Conservation (phyloP, 2,113 vertebrate species). For the Tor tambroides region DNA sequence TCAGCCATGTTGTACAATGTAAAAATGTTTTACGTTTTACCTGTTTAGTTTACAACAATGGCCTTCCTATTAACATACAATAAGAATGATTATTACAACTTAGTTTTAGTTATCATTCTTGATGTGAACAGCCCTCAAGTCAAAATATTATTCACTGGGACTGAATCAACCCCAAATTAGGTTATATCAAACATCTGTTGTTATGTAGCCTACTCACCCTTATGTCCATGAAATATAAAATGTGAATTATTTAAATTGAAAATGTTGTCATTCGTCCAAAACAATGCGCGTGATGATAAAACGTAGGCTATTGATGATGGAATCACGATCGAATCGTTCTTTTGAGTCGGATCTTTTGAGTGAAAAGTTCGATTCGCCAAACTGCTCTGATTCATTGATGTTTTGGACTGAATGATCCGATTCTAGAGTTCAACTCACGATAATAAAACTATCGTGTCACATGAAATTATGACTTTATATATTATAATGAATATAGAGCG, state of each 20-base stretch:
- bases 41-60: not conserved
- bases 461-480: not conserved
- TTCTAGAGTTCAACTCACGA: not conserved
- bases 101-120: not conserved
- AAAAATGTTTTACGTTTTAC: not conserved
- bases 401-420: not conserved
- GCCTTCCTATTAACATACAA: not conserved
- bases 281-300: no score
- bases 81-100: not conserved
- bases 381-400: not conserved
- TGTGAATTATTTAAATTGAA: not conserved
- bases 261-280: not conserved
- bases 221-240: not conserved
- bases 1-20: not conserved
- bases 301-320: no score
- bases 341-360: not conserved
- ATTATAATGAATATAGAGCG: not conserved
- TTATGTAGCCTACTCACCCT: not conserved
- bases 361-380: not conserved
- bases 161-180: not conserved
- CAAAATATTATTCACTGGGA: not conserved
- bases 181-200: not conserved
- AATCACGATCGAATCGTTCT: no score
- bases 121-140: not conserved
- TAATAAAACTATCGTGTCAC: not conserved